Evolutionary conservation across 2,888 invertebrate genomes (phyloP).

Genomic region (Tenthredo scrophulariae): DNA sequence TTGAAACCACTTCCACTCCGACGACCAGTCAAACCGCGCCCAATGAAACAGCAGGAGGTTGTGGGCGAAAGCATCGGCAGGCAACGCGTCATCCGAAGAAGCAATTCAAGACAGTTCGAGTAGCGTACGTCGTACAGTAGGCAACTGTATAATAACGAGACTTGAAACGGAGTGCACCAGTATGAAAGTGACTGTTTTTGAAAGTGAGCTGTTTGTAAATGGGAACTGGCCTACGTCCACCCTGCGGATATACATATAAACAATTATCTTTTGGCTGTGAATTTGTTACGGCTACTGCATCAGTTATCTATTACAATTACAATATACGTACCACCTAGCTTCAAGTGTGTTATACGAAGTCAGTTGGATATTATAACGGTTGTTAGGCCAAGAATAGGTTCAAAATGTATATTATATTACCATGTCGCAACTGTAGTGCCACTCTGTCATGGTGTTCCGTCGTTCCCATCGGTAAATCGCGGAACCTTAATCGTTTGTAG

Average conservation of each 20-base stretch:
- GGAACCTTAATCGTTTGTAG: background rate
- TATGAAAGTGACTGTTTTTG: conserved; percentile 50
- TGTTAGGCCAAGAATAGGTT: background rate
- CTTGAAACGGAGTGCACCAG: conserved; percentile 23
- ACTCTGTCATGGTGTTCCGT: conserved; percentile 18
- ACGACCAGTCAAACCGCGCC: conserved; percentile 73
- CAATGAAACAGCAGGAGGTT: conserved; percentile 71
- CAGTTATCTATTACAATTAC: background rate
- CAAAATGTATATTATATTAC: background rate
- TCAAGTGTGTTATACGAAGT: background rate
- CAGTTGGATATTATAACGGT: conserved; percentile 41
- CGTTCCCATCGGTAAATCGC: conserved; percentile 33
- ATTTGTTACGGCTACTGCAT: conserved; percentile 19
- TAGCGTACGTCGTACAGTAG: conserved; percentile 6
- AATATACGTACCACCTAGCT: background rate
- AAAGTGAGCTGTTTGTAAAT: conserved; percentile 19
- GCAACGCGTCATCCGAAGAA: conserved; percentile 48
- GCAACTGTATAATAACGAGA: conserved; percentile 4
- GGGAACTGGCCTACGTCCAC: background rate
- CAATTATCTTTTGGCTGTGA: conserved; percentile 14
- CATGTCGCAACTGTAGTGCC: background rate
- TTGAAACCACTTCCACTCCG: conserved; percentile 63
- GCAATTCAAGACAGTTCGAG: conserved; percentile 15
- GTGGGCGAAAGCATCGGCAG: conserved; percentile 51
- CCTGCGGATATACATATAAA: conserved; percentile 13